Evolutionary conservation across 2,113 vertebrate genomes (phyloP).

Genomic region (Myotis davidii): DNA sequence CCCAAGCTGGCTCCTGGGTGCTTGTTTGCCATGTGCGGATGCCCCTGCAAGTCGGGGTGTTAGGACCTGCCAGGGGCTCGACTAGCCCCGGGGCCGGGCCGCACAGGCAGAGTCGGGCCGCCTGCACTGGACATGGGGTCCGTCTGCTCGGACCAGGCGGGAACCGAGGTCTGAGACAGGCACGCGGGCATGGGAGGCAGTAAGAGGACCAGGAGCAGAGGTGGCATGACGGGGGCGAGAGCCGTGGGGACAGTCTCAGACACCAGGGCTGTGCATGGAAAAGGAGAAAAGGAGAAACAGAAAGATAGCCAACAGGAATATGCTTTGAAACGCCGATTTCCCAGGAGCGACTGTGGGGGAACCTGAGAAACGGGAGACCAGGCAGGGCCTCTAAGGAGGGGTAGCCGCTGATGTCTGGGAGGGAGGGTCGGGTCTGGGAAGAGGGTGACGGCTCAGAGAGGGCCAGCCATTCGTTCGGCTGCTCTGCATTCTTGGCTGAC

Average conservation of each 20-base stretch:
- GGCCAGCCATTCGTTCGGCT: background rate
- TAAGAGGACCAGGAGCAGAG: background rate
- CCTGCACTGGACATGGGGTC: fast-evolving
- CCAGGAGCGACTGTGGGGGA: background rate
- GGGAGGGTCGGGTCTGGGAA: background rate
- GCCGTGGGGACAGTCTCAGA: background rate
- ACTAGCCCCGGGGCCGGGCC: background rate
- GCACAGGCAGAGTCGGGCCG: background rate
- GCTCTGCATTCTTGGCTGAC: background rate
- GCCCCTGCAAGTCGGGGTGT: background rate
- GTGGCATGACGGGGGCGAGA: background rate
- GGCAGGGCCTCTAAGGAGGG: background rate
- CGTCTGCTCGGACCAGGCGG: fast-evolving
- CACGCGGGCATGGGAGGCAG: background rate
- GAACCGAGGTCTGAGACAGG: background rate
- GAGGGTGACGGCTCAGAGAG: background rate
- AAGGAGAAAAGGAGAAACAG: background rate
- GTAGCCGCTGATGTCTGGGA: background rate
- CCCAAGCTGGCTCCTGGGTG: background rate
- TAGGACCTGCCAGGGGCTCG: background rate
- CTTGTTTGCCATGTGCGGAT: background rate
- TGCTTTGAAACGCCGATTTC: background rate
- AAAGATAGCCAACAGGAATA: background rate
- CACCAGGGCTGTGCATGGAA: background rate
- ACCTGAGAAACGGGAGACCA: background rate